Base-by-base conservation (phyloP, 2,888 invertebrate genomes). In the Nemapogon koenigi region DNA sequence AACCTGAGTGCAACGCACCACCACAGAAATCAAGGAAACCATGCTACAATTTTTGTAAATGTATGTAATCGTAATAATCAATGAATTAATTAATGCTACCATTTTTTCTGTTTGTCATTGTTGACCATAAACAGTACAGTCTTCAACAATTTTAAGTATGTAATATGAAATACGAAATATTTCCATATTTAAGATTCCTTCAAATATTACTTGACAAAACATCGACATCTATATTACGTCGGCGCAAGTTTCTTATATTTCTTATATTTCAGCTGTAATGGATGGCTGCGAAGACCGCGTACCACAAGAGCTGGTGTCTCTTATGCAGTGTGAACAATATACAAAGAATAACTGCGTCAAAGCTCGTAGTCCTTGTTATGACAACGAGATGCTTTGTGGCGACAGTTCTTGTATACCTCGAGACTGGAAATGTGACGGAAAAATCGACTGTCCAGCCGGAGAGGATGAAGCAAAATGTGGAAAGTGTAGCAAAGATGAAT, bases 1-100 rank as follows among this genome's bases (percentile, higher is more conserved):
- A 88, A 48, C 87, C 87, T 1, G 86, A 87, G 48, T 88, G 87
- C 54, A 81, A 81, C 41, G 83, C 85, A 0, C 67, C 76, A 11
- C 82, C 83, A 8, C 79, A 78, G 45, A 73, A 78, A 4, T 62
- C 81, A n/a, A 73, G 84, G 44, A 75, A 81, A 49, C 87, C 87
- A 0, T 88, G 87, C 52, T 72, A 83, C 44, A 79, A 81, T 49
- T 80, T 87, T 43, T 87, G 87, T 50, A 83, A 82, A 82, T 82
- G 87, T 87, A 57, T 39, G 46, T 44, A 33, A n/a, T 19, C 1
- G n/a, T n/a, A n/a, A n/a, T n/a, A n/a, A n/a, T n/a, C n/a, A n/a
- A n/a, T n/a, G n/a, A n/a, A n/a, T n/a, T n/a, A n/a, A n/a, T n/a
- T n/a, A n/a, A n/a, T n/a, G n/a, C n/a, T n/a, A n/a, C n/a, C n/a